Evolutionary conservation across 2,888 invertebrate species (phyloP), one percentile per base, ranked within the genome.

Genomic region (Temnothorax unifasciatus): DNA sequence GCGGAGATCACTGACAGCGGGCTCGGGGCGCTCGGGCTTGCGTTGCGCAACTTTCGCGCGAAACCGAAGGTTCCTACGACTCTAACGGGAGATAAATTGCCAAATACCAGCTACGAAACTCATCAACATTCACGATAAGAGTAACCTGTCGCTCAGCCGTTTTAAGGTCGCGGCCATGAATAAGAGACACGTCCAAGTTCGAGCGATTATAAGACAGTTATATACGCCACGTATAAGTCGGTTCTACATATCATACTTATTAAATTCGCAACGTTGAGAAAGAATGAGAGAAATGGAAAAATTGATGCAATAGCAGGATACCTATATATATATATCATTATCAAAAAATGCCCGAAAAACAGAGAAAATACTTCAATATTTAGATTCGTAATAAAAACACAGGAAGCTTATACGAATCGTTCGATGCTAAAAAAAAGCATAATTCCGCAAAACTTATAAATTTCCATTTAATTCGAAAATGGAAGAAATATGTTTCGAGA

Each of bases 11-110:
- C 84, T 83, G 86, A 83, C 82, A 84, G 86, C 71, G 68, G 66
- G 50, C 79, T 63, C 71, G 68, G 66, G 50, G n/a, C n/a, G n/a
- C n/a, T n/a, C n/a, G n/a, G n/a, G n/a, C n/a, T n/a, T n/a, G n/a
- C 29, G 83, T 91, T 90, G 86, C 88, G 91, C 85, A 90, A 90
- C 84, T 82, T 64, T 38, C 61, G 18, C 50, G 85, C 76, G 88
- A 85, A 85, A 57, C 83, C 61, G 83, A 85, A 82, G 84, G 85
- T 86, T 69, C 13, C 34, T 18, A 1, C 34, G 11, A 18, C 18
- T 79, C 71, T 79, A 79, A 79, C 71, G 79, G 54, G 21, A 59
- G 41, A 13, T 47, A 38, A 11, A 73, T 15, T 2, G 57, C 21
- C 38, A 38, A 81, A 73, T 59, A 59, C 21, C 71, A 73, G 13